phyloP scores from a whole-genome alignment of 2,888 invertebrate genomes.

The Operophtera brumata region DNA sequence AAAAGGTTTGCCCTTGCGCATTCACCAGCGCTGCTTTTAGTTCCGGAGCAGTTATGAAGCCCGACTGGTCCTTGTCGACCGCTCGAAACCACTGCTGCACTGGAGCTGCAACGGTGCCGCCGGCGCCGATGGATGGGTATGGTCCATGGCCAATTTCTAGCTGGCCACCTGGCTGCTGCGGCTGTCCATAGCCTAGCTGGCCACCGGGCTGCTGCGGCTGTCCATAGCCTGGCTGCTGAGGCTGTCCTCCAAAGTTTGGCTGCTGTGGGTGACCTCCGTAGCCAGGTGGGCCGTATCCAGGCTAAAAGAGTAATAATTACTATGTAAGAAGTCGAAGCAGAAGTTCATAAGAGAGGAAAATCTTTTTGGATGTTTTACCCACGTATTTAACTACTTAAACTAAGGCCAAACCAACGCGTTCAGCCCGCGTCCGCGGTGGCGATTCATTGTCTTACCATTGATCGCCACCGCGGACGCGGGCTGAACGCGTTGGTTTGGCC shows the following conservation, averaged over 20 bases:
- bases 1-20: conserved; percentile 91
- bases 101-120: conserved; percentile 83
- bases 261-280: conserved; percentile 34
- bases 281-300: conserved; percentile 30
- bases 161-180: conserved; percentile 33
- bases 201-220: conserved; percentile 22
- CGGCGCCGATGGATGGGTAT: conserved; percentile 73
- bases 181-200: conserved; percentile 30
- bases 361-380: too few relatives aligned
- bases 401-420: too few relatives aligned
- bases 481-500: too few relatives aligned
- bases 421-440: too few relatives aligned
- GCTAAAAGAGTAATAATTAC: conserved; percentile 8
- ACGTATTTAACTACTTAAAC: too few relatives aligned
- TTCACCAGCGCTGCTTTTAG: conserved; percentile 90
- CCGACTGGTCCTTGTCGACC: conserved; percentile 91
- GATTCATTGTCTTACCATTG: too few relatives aligned
- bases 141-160: conserved; percentile 75
- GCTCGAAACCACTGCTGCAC: conserved; percentile 91
- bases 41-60: conserved; percentile 88
- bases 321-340: background rate
- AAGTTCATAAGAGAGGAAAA: too few relatives aligned
- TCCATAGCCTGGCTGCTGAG: conserved; percentile 13
- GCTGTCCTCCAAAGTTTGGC: conserved; percentile 34
- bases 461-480: too few relatives aligned